Evolutionary conservation across 2,113 vertebrate species (phyloP), one percentile per base, ranked within the genome.

Genomic region (Hemicordylus capensis): DNA sequence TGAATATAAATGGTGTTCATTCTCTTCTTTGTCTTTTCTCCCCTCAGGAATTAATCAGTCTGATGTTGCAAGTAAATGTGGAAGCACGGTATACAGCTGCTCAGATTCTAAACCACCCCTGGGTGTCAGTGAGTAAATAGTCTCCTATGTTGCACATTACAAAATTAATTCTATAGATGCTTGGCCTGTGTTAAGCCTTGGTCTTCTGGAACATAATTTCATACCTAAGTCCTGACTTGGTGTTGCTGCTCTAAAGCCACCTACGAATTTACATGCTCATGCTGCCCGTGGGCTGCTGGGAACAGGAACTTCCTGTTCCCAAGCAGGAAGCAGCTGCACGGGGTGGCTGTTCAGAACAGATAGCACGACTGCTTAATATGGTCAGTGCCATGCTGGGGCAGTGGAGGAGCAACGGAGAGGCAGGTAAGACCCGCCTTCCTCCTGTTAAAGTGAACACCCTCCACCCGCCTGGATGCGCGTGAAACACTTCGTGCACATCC

Each of bases 51-150:
- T 93, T 99, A 95, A 99, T 99, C 90, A 97, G 97, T 89, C 96
- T 96, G 76, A 99, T 99, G 99, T 96, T 99, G 81, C 97, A 97
- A 80, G 98, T 99, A 90, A 97, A 99, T 28, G 95, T 95, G 9
- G 98, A 98, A 89, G 97, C 97, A 56, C 97, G 99, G 78, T 99
- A 97, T 78, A 97, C 98, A 1, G 99, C 98, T 2, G 97, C 97
- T 80, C 97, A 99, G 63, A 97, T 99, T 93, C 96, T 99, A 82
- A 96, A 95, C 78, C 98, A 99, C 95, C 97, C 98, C 79, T 99
- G 99, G 99, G 97, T 99, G 95, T 98, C 97, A 89, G 98, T 99
- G 95, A 95, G 98, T 97, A 94, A 88, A 17, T 51, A 86, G 81
- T 24, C 81, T 80, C 87, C 70, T 73, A 73, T 8, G 42, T 20